Percentiles rank a stretch among this genome's conserved stretches.
Evolutionary conservation across 2,797 vertebrate genomes (phyloP).

Genomic region (Cuculus canorus): DNA sequence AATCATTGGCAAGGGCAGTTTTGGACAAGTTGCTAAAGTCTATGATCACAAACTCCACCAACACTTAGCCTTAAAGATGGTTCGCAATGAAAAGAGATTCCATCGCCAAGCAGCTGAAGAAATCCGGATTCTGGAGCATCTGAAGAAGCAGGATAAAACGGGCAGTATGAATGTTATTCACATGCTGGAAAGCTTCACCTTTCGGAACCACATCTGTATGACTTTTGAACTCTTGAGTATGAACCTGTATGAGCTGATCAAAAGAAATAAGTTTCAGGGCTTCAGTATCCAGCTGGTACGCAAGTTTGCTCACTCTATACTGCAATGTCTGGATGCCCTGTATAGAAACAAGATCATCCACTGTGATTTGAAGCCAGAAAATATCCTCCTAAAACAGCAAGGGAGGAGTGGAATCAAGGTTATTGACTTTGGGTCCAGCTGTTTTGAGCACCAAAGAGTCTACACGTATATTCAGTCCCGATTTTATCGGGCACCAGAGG

Average conservation of each 20-base stretch:
- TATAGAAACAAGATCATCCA: slow-evolving; percentile 94
- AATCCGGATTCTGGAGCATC: slow-evolving; percentile 95
- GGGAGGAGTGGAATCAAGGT: slow-evolving; percentile 98
- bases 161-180: slow-evolving; percentile 96
- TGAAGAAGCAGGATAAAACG: slow-evolving; percentile 94
- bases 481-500: slow-evolving; percentile 95
- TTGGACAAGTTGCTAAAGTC: slow-evolving; percentile 96
- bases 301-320: slow-evolving; percentile 96
- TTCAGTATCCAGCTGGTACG: slow-evolving; percentile 94
- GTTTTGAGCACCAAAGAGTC: slow-evolving; percentile 97
- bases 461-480: slow-evolving; percentile 99
- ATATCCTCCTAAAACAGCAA: slow-evolving; percentile 96
- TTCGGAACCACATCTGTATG: slow-evolving; percentile 98
- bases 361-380: slow-evolving; percentile 98
- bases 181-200: slow-evolving; percentile 98
- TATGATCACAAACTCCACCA: slow-evolving; percentile 97
- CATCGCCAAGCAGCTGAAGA: slow-evolving; percentile 96
- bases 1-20: slow-evolving; percentile 97
- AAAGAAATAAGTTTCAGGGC: slow-evolving; percentile 98
- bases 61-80: slow-evolving; percentile 97
- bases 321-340: slow-evolving; percentile 94
- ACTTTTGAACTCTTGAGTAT: slow-evolving; percentile 97
- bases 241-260: slow-evolving; percentile 97
- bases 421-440: slow-evolving; percentile 98
- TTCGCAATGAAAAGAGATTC: slow-evolving; percentile 97